Conservation (phyloP, 2,888 invertebrate genomes). For the Subacronicta megacephala region DNA sequence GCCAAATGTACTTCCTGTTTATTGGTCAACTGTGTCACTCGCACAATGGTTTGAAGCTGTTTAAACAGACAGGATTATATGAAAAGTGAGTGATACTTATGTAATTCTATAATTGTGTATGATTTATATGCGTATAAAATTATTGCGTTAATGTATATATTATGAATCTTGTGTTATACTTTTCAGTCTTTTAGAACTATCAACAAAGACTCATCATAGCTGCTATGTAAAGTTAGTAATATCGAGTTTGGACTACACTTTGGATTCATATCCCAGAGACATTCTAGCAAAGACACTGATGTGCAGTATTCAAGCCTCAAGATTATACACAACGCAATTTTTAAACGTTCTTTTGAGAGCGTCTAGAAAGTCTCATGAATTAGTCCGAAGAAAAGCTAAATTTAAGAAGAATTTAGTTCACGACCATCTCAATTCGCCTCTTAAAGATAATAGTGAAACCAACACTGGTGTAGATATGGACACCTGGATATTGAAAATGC, state of each 20-base stretch:
- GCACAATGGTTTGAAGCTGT: conserved; percentile 91
- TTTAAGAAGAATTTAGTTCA: conserved; percentile 76
- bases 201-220: conserved; percentile 95
- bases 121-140: too few relatives aligned
- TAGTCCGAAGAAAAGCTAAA: conserved; percentile 81
- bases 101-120: too few relatives aligned
- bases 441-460: conserved; percentile 68
- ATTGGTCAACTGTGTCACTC: conserved; percentile 95
- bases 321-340: conserved; percentile 97
- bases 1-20: conserved; percentile 98
- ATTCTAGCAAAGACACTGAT: conserved; percentile 90
- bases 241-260: conserved; percentile 96
- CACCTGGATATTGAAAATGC: conserved; percentile 95
- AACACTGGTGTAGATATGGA: conserved; percentile 90
- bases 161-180: conserved; percentile 2
- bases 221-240: conserved; percentile 98
- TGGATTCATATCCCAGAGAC: conserved; percentile 92
- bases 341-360: conserved; percentile 95
- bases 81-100: conserved; percentile 91
- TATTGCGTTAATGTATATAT: too few relatives aligned
- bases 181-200: conserved; percentile 93
- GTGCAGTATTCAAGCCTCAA: conserved; percentile 89
- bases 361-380: conserved; percentile 84
- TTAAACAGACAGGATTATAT: conserved; percentile 93
- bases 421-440: conserved; percentile 70